These are phyloP conservation scores for Stegodyphus mimosarum DNA, from an alignment of 1,140 invertebrate genomes.

Conservation along the genomic window DNA sequence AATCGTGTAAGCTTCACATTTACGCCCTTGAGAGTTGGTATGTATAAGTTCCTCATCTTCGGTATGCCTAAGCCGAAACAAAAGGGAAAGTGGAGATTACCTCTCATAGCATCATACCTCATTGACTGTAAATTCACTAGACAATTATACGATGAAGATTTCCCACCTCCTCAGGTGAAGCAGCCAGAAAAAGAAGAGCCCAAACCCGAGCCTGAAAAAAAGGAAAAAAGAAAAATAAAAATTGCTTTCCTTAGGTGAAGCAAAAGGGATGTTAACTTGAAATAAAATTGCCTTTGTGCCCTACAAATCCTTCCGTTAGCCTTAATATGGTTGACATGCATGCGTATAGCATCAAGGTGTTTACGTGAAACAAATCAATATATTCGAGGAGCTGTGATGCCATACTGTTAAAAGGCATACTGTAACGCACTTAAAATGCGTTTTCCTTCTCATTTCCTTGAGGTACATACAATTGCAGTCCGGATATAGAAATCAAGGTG, in stretches of 20 bases:
- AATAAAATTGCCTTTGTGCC: neutral
- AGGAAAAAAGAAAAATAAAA: slow-evolving; percentile 57
- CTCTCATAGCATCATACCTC: slow-evolving; percentile 66
- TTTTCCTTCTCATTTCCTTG: neutral
- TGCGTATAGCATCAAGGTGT: neutral
- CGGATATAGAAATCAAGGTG: no score
- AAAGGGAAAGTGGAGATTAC: slow-evolving; percentile 66
- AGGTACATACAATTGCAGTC: no score
- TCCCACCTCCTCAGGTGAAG: slow-evolving; percentile 38
- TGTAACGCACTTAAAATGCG: neutral
- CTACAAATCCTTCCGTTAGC: neutral
- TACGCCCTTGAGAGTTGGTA: slow-evolving; percentile 66
- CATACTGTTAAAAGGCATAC: neutral
- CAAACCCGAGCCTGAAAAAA: slow-evolving; percentile 41
- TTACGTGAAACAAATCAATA: neutral
- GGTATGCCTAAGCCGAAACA: slow-evolving; percentile 67
- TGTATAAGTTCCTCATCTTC: slow-evolving; percentile 67
- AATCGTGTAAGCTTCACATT: slow-evolving; percentile 65
- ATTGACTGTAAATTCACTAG: slow-evolving; percentile 67
- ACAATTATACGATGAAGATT: slow-evolving; percentile 62
- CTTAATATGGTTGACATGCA: neutral
- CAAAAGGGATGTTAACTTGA: neutral
- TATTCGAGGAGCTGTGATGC: neutral
- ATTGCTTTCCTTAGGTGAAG: slow-evolving; percentile 57
- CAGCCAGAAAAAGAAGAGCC: slow-evolving; percentile 48